These are phyloP conservation scores for Onchidella celtica DNA, from an alignment of 2,888 invertebrate species.

Conservation along the genomic window DNA sequence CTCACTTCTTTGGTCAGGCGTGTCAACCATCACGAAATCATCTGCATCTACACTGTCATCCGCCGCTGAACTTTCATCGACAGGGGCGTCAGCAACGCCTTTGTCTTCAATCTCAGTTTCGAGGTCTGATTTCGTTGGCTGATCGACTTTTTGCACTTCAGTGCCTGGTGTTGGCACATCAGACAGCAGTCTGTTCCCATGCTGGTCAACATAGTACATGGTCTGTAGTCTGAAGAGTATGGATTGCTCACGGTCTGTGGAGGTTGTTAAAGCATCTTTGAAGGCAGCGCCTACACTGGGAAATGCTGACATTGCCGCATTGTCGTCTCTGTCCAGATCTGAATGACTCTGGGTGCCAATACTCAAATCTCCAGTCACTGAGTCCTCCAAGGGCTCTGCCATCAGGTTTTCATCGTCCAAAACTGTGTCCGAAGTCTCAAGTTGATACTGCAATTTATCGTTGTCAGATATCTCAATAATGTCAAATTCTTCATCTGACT, in stretches of 20 bases:
- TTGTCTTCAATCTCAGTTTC: no score
- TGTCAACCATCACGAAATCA: background rate
- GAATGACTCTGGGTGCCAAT: background rate
- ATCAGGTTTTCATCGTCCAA: background rate
- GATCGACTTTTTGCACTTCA: background rate
- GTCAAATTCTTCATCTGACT: constrained; percentile 52
- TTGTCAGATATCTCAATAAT: constrained; percentile 31
- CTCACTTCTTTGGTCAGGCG: background rate
- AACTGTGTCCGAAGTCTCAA: background rate
- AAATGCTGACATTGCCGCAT: no score
- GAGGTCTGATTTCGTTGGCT: no score
- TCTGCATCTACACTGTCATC: background rate
- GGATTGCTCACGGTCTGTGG: constrained; percentile 14
- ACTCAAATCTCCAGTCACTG: background rate
- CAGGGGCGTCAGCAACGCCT: background rate
- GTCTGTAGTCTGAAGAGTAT: constrained; percentile 40
- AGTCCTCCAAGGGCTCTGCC: background rate
- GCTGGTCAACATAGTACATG: constrained; percentile 39
- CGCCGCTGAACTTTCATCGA: background rate
- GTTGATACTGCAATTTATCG: background rate
- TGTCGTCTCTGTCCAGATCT: background rate
- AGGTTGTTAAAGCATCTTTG: background rate
- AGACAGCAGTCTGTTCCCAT: constrained; percentile 23
- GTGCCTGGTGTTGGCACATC: background rate
- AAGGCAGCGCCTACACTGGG: background rate